Evolutionary conservation across 1,140 invertebrate genomes (phyloP), one percentile per base, ranked within the genome.

Genomic region (Apolygus lucorum): DNA sequence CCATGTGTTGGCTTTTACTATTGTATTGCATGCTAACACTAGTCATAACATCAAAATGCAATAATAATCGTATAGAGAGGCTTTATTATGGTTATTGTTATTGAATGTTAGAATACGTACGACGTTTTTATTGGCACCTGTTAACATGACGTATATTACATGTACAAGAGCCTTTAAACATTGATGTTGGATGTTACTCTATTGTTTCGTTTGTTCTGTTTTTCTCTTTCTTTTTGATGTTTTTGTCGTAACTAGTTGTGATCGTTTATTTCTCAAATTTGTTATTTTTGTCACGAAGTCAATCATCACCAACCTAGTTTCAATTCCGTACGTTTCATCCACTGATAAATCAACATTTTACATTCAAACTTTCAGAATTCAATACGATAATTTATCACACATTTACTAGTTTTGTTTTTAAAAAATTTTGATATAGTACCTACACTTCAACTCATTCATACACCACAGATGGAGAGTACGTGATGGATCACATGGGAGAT

Each of bases 101-200:
- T 42, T 42, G 34, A 42, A 42, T 42, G 34, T 42, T 42, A 42
- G 34, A 42, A 42, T 17, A 42, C 17, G 34, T 42, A 42, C 34
- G 17, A 42, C 34, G 17, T 42, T 8, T 17, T 42, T 17, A 17
- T 8, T 17, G 34, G 34, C 34, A 42, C 34, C 34, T 42, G 34
- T 42, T 8, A 42, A 8, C 4, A 8, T 42, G 22, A 59, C 54
- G 54, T 59, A 59, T 22, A n/a, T 17, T 49, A 14, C 54, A 59
- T 59, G 54, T 59, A 11, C 22, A 59, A 59, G 54, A 59, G 54
- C 54, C 54, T 59, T 59, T 59, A 49, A 49, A 49, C 34, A 59
- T 59, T 59, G 54, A 24, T 59, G 54, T 24, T 59, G 54, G 22
- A 59, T 59, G 54, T 24, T 59, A 24, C 22, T 11, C 22, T 13